These are phyloP conservation scores for Thomomys bottae DNA, from an alignment of 2,113 vertebrate species.

Conservation along the genomic window DNA sequence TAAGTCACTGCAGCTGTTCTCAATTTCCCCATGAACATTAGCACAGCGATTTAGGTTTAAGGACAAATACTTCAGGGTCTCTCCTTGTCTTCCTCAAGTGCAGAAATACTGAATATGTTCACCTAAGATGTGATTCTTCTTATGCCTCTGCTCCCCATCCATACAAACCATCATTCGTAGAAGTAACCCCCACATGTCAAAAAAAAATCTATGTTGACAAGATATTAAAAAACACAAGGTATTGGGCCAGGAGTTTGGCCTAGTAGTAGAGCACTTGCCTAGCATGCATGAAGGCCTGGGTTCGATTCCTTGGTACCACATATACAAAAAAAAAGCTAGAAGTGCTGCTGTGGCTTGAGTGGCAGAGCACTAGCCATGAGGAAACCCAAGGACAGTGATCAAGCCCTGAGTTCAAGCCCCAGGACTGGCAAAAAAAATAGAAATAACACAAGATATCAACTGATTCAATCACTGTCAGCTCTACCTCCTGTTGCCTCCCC, in stretches of 20 bases:
- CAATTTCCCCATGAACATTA: neutral
- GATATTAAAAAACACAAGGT: neutral
- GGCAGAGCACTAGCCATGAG: no score
- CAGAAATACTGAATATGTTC: neutral
- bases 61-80: neutral
- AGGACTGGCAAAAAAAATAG: no score
- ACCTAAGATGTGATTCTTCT: neutral
- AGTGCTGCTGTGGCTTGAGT: no score
- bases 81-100: neutral
- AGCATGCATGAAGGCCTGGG: no score
- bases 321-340: no score
- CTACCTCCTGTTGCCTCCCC: neutral
- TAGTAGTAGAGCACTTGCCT: no score
- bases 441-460: neutral
- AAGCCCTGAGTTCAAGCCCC: no score
- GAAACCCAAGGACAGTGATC: no score
- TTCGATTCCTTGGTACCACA: no score
- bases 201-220: neutral
- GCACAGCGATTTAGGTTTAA: neutral
- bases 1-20: neutral
- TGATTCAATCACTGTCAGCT: neutral
- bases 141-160: neutral
- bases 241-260: no score
- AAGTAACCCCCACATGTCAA: neutral
- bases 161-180: neutral